A percentile compares a stretch with the other conserved stretches of the same genome.
Conservation (phyloP, 2,888 invertebrate species). For the Tineola bisselliella region DNA sequence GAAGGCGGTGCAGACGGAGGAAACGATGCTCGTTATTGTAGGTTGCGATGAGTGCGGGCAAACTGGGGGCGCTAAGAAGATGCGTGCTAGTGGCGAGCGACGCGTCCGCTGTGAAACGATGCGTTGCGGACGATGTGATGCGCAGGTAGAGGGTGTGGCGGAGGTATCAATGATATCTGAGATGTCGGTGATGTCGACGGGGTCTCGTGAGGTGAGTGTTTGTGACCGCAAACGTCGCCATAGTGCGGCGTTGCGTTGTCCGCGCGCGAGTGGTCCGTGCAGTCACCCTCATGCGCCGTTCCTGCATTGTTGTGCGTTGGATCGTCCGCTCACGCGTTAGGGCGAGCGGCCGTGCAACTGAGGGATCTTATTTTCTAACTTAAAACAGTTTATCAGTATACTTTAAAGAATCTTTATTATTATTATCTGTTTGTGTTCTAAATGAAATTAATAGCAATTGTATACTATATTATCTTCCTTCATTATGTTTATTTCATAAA, state of each 20-base stretch:
- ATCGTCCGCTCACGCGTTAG: conserved; percentile 59
- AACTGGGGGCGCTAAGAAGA: conserved; percentile 16
- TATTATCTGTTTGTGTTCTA: too few species aligned
- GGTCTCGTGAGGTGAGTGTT: conserved; percentile 44
- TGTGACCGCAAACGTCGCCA: conserved; percentile 70
- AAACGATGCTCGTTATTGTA: conserved; percentile 16
- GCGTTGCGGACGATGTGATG: background rate
- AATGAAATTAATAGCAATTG: too few species aligned
- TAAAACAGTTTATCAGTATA: background rate
- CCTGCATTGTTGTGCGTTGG: conserved; percentile 56
- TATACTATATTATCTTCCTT: too few species aligned
- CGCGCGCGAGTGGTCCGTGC: conserved; percentile 28
- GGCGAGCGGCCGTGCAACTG: background rate
- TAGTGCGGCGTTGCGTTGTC: conserved; percentile 55
- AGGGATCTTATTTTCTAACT: background rate
- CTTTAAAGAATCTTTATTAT: too few species aligned
- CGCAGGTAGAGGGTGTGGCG: background rate
- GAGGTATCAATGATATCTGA: background rate
- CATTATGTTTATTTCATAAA: too few species aligned
- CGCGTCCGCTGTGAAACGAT: background rate
- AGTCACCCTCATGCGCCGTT: conserved; percentile 59
- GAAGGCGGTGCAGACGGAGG: conserved; percentile 43
- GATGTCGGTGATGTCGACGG: conserved; percentile 25
- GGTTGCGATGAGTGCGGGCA: conserved; percentile 16
- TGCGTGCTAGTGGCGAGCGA: conserved; percentile 17